phyloP scores from a whole-genome alignment of 2,888 invertebrate species.

The Alcis repandata region DNA sequence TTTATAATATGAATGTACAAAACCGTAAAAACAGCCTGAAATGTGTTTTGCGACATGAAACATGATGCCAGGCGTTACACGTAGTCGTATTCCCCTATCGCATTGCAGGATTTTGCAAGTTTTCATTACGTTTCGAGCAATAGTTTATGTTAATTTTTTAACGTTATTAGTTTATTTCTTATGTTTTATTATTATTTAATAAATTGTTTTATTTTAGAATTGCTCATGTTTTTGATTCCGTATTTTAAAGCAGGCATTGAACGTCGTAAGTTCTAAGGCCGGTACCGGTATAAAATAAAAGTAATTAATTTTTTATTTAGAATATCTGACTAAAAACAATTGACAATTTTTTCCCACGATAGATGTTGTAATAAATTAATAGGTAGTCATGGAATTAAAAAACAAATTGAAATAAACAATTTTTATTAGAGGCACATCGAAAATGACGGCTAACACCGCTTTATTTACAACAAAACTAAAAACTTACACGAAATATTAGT shows the following conservation, averaged over 20 bases:
- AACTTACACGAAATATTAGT: constrained; percentile 53
- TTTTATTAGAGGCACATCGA: constrained; percentile 84
- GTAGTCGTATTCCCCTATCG: constrained; percentile 14
- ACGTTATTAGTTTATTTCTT: constrained; percentile 66
- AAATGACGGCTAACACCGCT: constrained; percentile 64
- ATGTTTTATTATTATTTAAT: constrained; percentile 68
- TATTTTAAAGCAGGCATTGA: not conserved
- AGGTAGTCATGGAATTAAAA: too few relatives aligned
- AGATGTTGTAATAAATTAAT: too few relatives aligned
- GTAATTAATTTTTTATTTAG: too few relatives aligned
- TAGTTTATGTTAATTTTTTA: constrained; percentile 68
- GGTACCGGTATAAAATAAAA: too few relatives aligned
- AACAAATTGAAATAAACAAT: constrained; percentile 66
- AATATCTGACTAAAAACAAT: too few relatives aligned
- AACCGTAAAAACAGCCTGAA: constrained; percentile 21
- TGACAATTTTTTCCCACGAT: too few relatives aligned
- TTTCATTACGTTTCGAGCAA: constrained; percentile 63
- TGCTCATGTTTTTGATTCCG: constrained; percentile 37
- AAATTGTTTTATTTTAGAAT: constrained; percentile 65
- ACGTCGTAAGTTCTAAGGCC: not conserved
- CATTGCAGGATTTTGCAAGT: constrained; percentile 41
- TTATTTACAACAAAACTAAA: constrained; percentile 58
- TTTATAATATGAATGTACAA: constrained; percentile 34
- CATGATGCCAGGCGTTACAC: constrained; percentile 17
- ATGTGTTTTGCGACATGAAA: constrained; percentile 29